Base-by-base conservation (phyloP, 2,113 vertebrate genomes). In the Alectura lathami region DNA sequence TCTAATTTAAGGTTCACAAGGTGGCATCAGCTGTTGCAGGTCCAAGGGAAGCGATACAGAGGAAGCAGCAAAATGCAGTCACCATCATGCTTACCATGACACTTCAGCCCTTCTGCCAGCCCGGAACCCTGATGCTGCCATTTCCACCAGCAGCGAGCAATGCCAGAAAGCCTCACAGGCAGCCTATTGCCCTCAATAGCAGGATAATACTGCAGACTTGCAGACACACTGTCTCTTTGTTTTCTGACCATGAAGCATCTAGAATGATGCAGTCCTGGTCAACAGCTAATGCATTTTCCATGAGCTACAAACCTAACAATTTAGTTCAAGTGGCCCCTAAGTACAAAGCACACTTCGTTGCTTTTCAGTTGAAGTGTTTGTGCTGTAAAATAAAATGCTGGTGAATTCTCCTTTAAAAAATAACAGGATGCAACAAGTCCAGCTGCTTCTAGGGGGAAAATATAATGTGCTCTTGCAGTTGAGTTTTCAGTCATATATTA, bases 51-150 rank as follows among this genome's bases (percentile, higher is more conserved):
- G 53, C 9, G 32, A 10, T 13, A 36, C 0, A 2, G 64, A 83
- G 17, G 60, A 66, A 74, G 38, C 21, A 53, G 38, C 38, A 75
- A 38, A 12, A 47, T 50, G 38, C 20, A 16, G 22, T 29, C 32
- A 34, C 14, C 82, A 40, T 10, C 40, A 45, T 0, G 0, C 4
- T 36, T 54, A 34, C 9, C 78, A 30, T 8, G 29, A 50, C 0
- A 0, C 4, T 36, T 54, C 34, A 4, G 34, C 17, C 27, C 40
- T 38, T 36, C 62, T 76, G 74, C 3, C 72, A 56, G 43, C 5
- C 13, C 48, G 48, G n/a, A 83, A n/a, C 23, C 17, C 40, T 0
- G 0, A 3, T 4, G 20, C 7, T 83, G 43, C 63, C 59, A 7
- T 29, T 79, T 26, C 42, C 54, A 56, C 60, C 1, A 20, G 23